Base-by-base conservation (phyloP, 2,888 invertebrate species). In the Noctua pronuba region DNA sequence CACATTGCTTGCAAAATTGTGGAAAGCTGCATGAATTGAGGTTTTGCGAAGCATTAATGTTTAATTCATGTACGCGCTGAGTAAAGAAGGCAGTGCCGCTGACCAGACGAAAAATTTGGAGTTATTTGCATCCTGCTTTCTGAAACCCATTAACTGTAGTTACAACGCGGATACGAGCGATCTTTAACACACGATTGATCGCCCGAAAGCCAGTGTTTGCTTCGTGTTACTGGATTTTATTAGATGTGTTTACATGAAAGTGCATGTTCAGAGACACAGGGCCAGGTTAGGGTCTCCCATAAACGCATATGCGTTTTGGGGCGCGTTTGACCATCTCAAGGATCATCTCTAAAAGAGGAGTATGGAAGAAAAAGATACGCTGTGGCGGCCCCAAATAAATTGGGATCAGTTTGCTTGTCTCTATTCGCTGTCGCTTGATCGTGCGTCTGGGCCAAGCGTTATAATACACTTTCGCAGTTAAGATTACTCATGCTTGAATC, bases 401-500 rank as follows among this genome's bases (percentile, higher is more conserved):
- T 49, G 24, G 49, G 0, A 24, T 24, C 28, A 16, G 13, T 16
- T 52, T 31, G 18, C 28, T 7, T 35, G 16, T 38, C 24, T 28
- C 28, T 44, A 2, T 35, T 44, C 35, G 11, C 10, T 5, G 24
- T 31, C 18, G n/a, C 24, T 69, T 62, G n/a, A n/a, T 35, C 85
- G 35, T 52, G 21, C 55, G 67, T 71, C 64, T 77, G 73, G 31
- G 35, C 73, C 28, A 38, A 38, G 13, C 73, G 28, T 72, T 73
- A 74, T 71, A 73, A 73, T 58, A 70, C 62, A 77, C 87, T 87
- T 88, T 89, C 84, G 75, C 75, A 73, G 65, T 83, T 68, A 70
- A 73, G 60, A 80, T 84, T 80, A 84, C 69, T 83, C 82, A 77
- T 73, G 86, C 81, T 79, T 86, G 79, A 86, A 87, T 87, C 66